A percentile compares a stretch with the other conserved stretches of the same genome.
phyloP scores from a whole-genome alignment of 2,888 invertebrate species.

The Epinotia nisella region DNA sequence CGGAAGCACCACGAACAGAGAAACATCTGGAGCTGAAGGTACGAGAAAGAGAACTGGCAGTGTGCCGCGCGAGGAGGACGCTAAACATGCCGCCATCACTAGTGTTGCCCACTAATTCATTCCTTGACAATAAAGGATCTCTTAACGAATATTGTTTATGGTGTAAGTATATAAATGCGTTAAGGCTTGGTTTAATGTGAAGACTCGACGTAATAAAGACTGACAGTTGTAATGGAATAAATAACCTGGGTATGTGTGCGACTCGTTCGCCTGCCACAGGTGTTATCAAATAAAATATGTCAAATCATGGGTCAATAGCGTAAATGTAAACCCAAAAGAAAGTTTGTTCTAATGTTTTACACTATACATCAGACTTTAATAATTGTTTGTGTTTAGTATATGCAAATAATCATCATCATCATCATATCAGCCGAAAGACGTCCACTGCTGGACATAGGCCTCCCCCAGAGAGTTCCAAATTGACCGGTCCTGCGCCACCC shows the following conservation, averaged over 20 bases:
- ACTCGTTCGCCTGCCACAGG: background rate
- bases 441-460: too few species aligned
- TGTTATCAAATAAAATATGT: constrained; percentile 11
- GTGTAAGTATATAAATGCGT: background rate
- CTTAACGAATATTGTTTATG: background rate
- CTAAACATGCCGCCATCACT: background rate
- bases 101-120: constrained; percentile 12
- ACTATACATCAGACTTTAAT: background rate
- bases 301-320: background rate
- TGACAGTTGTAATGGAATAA: constrained; percentile 24
- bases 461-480: too few species aligned
- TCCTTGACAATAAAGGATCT: background rate
- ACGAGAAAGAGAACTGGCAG: constrained; percentile 45
- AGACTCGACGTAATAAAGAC: constrained; percentile 14
- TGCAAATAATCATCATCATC: too few species aligned
- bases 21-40: constrained; percentile 55
- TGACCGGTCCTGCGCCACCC: too few species aligned
- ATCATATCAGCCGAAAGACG: too few species aligned
- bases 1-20: constrained; percentile 59
- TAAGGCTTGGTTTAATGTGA: constrained; percentile 5
- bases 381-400: too few species aligned
- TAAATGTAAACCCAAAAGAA: background rate
- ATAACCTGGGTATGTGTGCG: constrained; percentile 4
- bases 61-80: background rate
- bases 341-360: background rate